Conservation (phyloP, 2,113 vertebrate species). For the Solenodon paradoxus region DNA sequence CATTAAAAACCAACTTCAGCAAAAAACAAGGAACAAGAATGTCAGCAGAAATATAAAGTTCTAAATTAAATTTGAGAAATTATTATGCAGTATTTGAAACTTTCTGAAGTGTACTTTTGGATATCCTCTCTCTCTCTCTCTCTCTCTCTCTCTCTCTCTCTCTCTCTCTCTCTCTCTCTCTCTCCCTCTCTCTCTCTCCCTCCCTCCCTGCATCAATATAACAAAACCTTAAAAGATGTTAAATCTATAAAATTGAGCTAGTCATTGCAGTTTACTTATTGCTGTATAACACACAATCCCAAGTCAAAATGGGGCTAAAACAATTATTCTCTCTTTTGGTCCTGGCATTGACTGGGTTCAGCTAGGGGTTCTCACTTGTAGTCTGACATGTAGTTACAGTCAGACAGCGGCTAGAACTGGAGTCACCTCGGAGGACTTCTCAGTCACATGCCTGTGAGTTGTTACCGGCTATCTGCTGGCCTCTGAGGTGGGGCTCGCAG, state of each 20-base stretch:
- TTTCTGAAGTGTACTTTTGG: background rate
- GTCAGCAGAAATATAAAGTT: constrained; percentile 67
- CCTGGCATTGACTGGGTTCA: background rate
- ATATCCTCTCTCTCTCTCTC: background rate
- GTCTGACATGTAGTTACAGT: background rate
- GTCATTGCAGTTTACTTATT: background rate
- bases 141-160: background rate
- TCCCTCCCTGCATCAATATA: background rate
- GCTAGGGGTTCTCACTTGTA: background rate
- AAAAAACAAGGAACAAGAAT: constrained; percentile 33
- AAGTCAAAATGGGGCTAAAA: background rate
- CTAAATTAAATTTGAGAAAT: constrained; percentile 58
- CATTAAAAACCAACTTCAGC: constrained; percentile 48
- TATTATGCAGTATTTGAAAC: constrained; percentile 11
- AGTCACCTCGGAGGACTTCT: background rate
- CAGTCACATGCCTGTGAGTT: background rate
- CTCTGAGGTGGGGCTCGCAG: background rate
- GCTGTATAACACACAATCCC: background rate
- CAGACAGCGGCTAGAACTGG: background rate
- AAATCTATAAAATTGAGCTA: background rate
- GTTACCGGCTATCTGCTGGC: background rate
- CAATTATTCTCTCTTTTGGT: background rate
- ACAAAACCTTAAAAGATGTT: background rate
- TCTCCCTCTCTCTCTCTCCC: background rate
- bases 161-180: background rate